phyloP scores from a whole-genome alignment of 2,113 vertebrate species.

The Chelonoidis abingdonii region DNA sequence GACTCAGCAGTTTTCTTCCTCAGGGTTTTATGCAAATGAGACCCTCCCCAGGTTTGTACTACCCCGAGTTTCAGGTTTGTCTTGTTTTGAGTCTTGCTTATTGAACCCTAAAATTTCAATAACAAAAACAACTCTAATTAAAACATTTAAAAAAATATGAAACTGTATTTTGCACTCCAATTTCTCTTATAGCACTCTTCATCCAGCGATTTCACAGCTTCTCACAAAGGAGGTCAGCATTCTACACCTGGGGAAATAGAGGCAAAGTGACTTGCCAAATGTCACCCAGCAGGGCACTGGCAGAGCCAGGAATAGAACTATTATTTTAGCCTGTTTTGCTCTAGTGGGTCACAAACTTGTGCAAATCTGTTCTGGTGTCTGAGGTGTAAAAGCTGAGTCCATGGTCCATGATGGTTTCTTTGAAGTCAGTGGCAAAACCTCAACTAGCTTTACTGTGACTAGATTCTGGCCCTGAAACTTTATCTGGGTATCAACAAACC shows the following conservation, averaged over 20 bases:
- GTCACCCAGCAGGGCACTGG: rapidly evolving
- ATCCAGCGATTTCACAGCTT: rapidly evolving
- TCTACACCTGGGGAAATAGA: rapidly evolving
- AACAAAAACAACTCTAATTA: neutral
- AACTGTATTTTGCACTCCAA: neutral
- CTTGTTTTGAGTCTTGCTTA: neutral
- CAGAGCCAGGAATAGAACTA: neutral
- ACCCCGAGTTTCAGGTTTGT: neutral
- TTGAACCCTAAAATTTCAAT: neutral
- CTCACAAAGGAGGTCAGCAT: rapidly evolving
- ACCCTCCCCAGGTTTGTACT: neutral
- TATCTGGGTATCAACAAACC: neutral
- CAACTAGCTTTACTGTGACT: rapidly evolving
- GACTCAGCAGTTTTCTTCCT: neutral
- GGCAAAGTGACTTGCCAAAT: neutral
- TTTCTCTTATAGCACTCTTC: neutral
- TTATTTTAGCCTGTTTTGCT: neutral
- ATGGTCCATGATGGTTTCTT: neutral
- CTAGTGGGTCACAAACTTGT: neutral
- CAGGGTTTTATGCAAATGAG: neutral
- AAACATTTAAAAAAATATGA: neutral
- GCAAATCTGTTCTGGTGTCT: neutral
- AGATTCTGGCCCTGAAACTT: neutral
- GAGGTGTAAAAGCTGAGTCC: neutral
- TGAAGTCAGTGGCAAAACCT: neutral